These are phyloP conservation scores for Tarsius wallacei DNA, from an alignment of 2,797 vertebrate species.

Conservation along the genomic window DNA sequence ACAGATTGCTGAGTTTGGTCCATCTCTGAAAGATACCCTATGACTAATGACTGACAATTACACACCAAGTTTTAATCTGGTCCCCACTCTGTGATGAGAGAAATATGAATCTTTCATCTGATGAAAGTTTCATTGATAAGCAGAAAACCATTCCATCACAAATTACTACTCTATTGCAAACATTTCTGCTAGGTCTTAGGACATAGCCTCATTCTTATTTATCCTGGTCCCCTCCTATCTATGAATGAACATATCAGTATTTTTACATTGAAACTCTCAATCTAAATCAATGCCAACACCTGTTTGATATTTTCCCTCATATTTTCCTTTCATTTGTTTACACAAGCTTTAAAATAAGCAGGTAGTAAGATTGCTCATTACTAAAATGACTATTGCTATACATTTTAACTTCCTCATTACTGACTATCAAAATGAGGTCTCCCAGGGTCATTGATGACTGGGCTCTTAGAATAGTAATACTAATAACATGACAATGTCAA, in stretches of 20 bases:
- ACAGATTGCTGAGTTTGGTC: neutral
- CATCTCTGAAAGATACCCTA: conserved; percentile 34
- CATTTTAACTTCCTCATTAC: conserved; percentile 81
- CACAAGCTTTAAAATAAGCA: conserved; percentile 67
- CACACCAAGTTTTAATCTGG: conserved; percentile 41
- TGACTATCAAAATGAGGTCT: conserved; percentile 75
- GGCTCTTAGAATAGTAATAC: conserved; percentile 71
- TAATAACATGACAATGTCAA: conserved; percentile 75
- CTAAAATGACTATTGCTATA: conserved; percentile 59
- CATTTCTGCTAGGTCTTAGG: neutral
- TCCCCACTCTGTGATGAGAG: conserved; percentile 30
- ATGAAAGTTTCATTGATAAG: conserved; percentile 63
- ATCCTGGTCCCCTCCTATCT: neutral
- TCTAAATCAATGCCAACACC: conserved; percentile 65
- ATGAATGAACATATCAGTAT: conserved; percentile 27
- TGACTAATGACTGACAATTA: conserved; percentile 12
- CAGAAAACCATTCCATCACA: conserved; percentile 56
- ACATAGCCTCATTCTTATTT: neutral
- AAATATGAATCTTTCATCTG: conserved; percentile 45
- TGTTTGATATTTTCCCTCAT: conserved; percentile 16
- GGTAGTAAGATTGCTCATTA: conserved; percentile 74
- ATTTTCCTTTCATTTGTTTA: conserved; percentile 70
- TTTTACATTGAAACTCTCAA: conserved; percentile 29
- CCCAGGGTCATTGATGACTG: conserved; percentile 71
- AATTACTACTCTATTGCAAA: conserved; percentile 27